These are phyloP conservation scores for Conopomorpha cramerella DNA, from an alignment of 1,140 invertebrate species.

Conservation along the genomic window DNA sequence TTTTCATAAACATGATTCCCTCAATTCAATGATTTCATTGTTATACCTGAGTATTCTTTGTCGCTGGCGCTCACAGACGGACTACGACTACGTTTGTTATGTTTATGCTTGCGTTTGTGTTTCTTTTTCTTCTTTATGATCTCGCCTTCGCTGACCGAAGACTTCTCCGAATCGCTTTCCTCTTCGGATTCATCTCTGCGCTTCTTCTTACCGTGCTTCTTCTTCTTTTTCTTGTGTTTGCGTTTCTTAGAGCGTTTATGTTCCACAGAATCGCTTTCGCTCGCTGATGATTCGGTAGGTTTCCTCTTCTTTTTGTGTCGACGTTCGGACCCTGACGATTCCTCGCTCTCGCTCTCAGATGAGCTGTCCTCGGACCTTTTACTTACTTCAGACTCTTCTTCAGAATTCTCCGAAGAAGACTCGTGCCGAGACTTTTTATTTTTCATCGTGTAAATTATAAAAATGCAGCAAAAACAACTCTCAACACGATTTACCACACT, in stretches of 20 bases:
- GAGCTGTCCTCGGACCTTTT: conserved; percentile 37
- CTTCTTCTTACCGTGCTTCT: conserved; percentile 52
- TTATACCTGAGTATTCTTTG: conserved; percentile 22
- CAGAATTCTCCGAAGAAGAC: conserved; percentile 38
- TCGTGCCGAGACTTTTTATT: conserved; percentile 41
- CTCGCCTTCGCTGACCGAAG: conserved; percentile 41
- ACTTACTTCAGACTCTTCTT: conserved; percentile 32
- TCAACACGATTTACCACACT: no score
- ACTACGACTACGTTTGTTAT: conserved; percentile 25
- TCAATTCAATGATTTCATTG: no score
- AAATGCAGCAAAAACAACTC: no score
- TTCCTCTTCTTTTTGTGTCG: conserved; percentile 52
- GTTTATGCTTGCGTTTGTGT: conserved; percentile 40
- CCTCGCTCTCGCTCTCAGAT: conserved; percentile 43
- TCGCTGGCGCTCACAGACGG: conserved; percentile 23
- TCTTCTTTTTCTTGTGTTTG: conserved; percentile 58
- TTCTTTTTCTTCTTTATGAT: conserved; percentile 42
- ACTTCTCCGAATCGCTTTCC: conserved; percentile 20
- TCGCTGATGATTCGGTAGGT: conserved; percentile 38
- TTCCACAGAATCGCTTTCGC: conserved; percentile 38
- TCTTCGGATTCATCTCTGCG: conserved; percentile 26
- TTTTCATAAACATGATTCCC: no score
- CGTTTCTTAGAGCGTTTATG: conserved; percentile 46
- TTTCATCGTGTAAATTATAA: no score
- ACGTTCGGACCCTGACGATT: conserved; percentile 34